Percentiles rank a stretch among this genome's conserved stretches.
These are phyloP conservation scores for Apogon hyalosoma DNA, from an alignment of 2,797 vertebrate genomes.

Conservation along the genomic window DNA sequence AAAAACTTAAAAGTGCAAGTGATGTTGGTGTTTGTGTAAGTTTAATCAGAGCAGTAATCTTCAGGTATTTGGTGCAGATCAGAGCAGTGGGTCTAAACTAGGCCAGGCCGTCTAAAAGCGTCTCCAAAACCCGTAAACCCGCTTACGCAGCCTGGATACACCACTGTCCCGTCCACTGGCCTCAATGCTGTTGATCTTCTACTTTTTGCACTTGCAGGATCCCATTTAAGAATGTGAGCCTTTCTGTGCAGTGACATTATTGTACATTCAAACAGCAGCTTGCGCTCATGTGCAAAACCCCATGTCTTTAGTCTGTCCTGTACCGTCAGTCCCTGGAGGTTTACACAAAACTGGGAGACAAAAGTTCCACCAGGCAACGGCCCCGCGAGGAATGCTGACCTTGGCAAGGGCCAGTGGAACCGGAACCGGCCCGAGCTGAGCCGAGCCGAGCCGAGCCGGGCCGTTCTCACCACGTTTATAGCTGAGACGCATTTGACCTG, in stretches of 20 bases:
- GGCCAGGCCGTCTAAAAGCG: not conserved
- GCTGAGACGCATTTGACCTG: conserved; percentile 65
- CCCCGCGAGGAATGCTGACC: conserved; percentile 80
- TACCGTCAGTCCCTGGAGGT: conserved; percentile 63
- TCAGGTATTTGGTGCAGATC: not conserved
- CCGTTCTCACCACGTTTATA: not conserved
- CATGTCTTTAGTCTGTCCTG: conserved; percentile 36
- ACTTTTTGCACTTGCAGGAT: not conserved
- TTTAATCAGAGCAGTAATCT: not conserved
- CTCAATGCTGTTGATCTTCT: not conserved
- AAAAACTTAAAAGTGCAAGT: not conserved
- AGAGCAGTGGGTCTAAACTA: conserved; percentile 1
- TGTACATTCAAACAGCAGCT: too few relatives aligned
- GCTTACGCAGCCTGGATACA: not conserved
- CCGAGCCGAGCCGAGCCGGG: too few relatives aligned
- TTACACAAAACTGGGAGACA: conserved; percentile 72
- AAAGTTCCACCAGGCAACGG: conserved; percentile 82
- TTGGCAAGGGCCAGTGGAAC: conserved; percentile 74
- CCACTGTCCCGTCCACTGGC: not conserved
- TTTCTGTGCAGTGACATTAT: conserved; percentile 17
- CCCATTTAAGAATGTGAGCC: not conserved
- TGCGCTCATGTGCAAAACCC: conserved; percentile 30
- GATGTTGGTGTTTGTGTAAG: not conserved
- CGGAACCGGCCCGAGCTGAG: not conserved
- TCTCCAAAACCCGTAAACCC: conserved; percentile 8